Evolutionary conservation across 1,140 invertebrate species (phyloP).

Genomic region (Brachionus paranguensis): DNA sequence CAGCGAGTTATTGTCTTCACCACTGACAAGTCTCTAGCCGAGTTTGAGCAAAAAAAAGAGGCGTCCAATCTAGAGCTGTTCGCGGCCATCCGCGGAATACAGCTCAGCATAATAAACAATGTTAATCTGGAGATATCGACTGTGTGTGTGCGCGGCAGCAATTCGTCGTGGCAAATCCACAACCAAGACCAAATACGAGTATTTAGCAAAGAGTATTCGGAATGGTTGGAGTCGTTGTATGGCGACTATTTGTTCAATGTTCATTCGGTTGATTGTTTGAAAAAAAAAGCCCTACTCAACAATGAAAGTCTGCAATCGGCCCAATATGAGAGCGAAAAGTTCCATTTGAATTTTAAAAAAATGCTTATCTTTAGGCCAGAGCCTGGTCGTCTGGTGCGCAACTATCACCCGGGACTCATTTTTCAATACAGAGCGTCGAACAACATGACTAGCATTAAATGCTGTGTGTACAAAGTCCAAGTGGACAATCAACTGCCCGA

Average conservation of each 20-base stretch:
- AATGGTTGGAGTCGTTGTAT: conserved; percentile 8
- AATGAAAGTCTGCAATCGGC: neutral
- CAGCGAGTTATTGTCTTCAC: conserved; percentile 74
- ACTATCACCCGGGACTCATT: neutral
- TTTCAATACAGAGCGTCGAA: conserved; percentile 15
- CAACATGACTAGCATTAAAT: conserved; percentile 25
- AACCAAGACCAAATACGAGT: neutral
- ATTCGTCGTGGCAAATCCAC: conserved; percentile 71
- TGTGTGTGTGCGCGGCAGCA: conserved; percentile 63
- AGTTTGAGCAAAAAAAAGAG: conserved; percentile 64
- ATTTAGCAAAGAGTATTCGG: conserved; percentile 13
- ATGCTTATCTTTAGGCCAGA: conserved; percentile 13
- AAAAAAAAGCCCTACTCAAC: neutral
- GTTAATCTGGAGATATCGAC: conserved; percentile 62
- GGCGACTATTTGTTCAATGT: neutral
- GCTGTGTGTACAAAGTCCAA: neutral
- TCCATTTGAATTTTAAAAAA: conserved; percentile 3
- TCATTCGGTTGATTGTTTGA: neutral
- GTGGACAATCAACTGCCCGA: conserved; percentile 72
- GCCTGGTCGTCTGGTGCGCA: neutral
- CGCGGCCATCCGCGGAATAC: conserved; percentile 65
- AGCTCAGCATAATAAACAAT: conserved; percentile 62
- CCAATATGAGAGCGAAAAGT: neutral
- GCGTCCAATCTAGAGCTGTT: conserved; percentile 66
- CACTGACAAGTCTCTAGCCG: conserved; percentile 69